Evolutionary conservation across 2,797 vertebrate species (phyloP).

Genomic region (Channa striata): DNA sequence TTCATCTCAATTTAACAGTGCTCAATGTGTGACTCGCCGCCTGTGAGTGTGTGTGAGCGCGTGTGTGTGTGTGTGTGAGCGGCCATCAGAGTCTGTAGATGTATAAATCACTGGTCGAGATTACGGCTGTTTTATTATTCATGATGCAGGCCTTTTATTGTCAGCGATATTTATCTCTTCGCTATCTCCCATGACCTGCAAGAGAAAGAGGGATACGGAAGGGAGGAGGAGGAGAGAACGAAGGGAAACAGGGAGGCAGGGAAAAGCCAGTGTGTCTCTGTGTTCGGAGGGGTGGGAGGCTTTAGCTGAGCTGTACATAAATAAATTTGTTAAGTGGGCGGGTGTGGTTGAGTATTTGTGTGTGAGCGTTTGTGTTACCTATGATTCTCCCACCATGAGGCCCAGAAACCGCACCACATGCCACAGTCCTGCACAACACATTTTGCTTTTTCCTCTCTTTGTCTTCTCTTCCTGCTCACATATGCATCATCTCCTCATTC

Average conservation of each 20-base stretch:
- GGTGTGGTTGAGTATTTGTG: constrained; percentile 65
- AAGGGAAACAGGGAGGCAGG: constrained; percentile 26
- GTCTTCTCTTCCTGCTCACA: constrained; percentile 17
- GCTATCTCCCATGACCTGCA: constrained; percentile 77
- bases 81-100: constrained; percentile 80
- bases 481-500: background rate
- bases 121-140: constrained; percentile 89
- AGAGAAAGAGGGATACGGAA: constrained; percentile 49
- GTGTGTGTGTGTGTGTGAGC: constrained; percentile 5
- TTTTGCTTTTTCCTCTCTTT: constrained; percentile 23
- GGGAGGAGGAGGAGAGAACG: constrained; percentile 20
- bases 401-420: constrained; percentile 52
- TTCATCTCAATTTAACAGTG: constrained; percentile 86
- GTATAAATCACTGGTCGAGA: constrained; percentile 87
- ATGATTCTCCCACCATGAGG: constrained; percentile 53
- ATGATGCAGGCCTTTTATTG: constrained; percentile 88
- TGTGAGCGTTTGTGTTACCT: constrained; percentile 27
- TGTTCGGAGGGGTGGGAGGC: constrained; percentile 59
- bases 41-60: constrained; percentile 40
- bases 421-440: constrained; percentile 37
- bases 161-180: constrained; percentile 84
- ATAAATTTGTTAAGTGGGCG: constrained; percentile 80
- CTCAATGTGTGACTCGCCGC: constrained; percentile 74
- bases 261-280: constrained; percentile 38
- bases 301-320: constrained; percentile 73